Base-by-base conservation (phyloP, 2,888 invertebrate genomes). In the Helicoverpa assulta region DNA sequence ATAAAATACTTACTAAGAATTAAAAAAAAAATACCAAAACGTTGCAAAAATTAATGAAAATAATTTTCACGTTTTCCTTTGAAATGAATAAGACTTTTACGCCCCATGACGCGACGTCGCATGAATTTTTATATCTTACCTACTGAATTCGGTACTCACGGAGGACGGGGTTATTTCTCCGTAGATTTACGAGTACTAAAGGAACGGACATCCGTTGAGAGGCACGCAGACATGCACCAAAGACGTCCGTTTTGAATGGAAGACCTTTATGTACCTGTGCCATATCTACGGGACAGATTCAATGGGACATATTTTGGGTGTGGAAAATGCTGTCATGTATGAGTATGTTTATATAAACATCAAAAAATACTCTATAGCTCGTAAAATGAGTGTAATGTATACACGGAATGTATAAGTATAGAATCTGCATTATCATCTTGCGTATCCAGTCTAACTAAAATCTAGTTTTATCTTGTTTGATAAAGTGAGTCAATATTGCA, bases 181-280 rank as follows among this genome's bases (percentile, higher is more conserved):
- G 55, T 70, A 67, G 70, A 73, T 80, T 82, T 84, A 84, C 78
- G 78, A 74, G 75, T 78, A 61, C 76, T 75, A 73, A 75, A 75
- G 81, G 63, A 65, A 70, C 67, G 78, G 80, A 72, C 60, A 67
- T 80, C 84, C 81, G 83, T 54, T 26, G 82, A 80, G 83, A 82
- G 70, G 54, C 64, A 65, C 69, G 64, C 75, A 76, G 79, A 78
- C 80, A 80, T 83, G 73, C 76, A 77, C 77, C 67, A 76, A 78
- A 81, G 82, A 75, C 78, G 80, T 68, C 76, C 82, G 76, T 78
- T 83, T 82, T 81, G 83, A 86, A 88, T 86, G 80, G 83, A 70
- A 78, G 5, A 77, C 76, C 70, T 78, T 79, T 81, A 70, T 83
- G 65, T 73, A 79, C 72, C 77, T 78, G 75, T 64, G 12, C 33